Percentiles rank a stretch among this genome's conserved stretches.
phyloP scores from a whole-genome alignment of 2,888 invertebrate genomes.

The Pristionchus fissidentatus region DNA sequence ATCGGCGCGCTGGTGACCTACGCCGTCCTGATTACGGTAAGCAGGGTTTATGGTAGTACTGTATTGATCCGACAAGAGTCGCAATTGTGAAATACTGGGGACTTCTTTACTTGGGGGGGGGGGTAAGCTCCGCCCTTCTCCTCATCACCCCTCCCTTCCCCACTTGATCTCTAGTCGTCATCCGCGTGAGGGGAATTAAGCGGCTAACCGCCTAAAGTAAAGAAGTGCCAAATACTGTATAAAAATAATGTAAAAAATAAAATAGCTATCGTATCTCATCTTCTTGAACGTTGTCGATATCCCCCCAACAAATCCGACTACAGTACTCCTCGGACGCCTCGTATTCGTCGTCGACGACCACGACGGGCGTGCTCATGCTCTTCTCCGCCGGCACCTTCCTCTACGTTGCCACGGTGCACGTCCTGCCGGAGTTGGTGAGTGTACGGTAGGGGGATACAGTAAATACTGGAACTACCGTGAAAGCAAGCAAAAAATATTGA shows the following conservation, averaged over 20 bases:
- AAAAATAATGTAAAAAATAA: too few species aligned
- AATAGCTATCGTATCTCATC: too few species aligned
- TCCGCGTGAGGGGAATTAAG: too few species aligned
- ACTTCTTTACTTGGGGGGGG: too few species aligned
- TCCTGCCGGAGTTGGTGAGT: conserved; percentile 88
- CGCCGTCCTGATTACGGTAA: conserved; percentile 87
- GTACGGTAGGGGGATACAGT: not conserved
- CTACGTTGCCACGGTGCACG: conserved; percentile 98
- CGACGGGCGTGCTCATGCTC: conserved; percentile 96
- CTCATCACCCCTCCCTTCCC: too few species aligned
- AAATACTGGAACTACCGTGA: not conserved
- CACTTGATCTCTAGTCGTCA: too few species aligned
- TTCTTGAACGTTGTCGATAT: not conserved
- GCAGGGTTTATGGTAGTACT: conserved; percentile 45
- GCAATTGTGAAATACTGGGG: too few species aligned
- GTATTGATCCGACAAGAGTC: too few species aligned
- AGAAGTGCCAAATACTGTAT: too few species aligned
- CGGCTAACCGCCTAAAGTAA: too few species aligned
- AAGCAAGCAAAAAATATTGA: not conserved
- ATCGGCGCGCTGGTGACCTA: conserved; percentile 90
- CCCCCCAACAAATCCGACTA: not conserved
- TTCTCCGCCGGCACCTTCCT: conserved; percentile 99
- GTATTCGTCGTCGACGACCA: conserved; percentile 83
- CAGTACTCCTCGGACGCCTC: conserved; percentile 77
- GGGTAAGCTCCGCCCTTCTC: too few species aligned